Evolutionary conservation across 2,888 invertebrate genomes (phyloP), one percentile per base, ranked within the genome.

Genomic region (Eilema griseolum): DNA sequence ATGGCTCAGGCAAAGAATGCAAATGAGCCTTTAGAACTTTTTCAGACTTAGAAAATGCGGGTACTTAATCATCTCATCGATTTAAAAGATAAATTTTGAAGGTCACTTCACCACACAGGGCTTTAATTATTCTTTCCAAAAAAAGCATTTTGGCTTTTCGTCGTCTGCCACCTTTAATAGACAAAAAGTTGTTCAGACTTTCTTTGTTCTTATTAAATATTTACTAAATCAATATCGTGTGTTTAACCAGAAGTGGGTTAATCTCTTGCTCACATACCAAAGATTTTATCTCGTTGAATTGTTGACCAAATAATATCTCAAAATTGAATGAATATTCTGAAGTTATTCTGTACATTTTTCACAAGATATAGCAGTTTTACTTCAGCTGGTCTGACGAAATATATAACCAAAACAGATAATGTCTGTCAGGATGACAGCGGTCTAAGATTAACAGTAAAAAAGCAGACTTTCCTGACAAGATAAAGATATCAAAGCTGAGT

Each of bases 341-440:
- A 46, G 41, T 20, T 46, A n/a, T 31, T 23, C 3, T 33, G 23
- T 26, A 59, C 23, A 31, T 26, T 56, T 61, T 66, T 66, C 37
- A 56, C 61, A 56, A 70, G 56, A 70, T 3, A 67, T n/a, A 28
- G 31, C 10, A 62, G 37, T 71, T 77, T 77, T 81, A 52, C 61
- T 72, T 78, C 71, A 69, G 69, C 66, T 70, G 60, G 56, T 66
- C 16, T 74, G 71, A 65, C 69, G 74, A 73, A 72, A 80, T 61
- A 46, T 52, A 71, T 71, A 66, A 20, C 2, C 46, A 24, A 26
- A 61, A 69, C 57, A 31, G 76, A 78, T 80, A 78, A 70, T 16
- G 56, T 66, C 59, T 11, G 24, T 66, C 11, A 66, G 31, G 31
- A 66, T 33, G 56, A 65, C 23, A 69, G 68, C 69, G 66, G 26